Base-by-base conservation (phyloP, 1,140 invertebrate species). In the Pseudomyrmex cubaensis region DNA sequence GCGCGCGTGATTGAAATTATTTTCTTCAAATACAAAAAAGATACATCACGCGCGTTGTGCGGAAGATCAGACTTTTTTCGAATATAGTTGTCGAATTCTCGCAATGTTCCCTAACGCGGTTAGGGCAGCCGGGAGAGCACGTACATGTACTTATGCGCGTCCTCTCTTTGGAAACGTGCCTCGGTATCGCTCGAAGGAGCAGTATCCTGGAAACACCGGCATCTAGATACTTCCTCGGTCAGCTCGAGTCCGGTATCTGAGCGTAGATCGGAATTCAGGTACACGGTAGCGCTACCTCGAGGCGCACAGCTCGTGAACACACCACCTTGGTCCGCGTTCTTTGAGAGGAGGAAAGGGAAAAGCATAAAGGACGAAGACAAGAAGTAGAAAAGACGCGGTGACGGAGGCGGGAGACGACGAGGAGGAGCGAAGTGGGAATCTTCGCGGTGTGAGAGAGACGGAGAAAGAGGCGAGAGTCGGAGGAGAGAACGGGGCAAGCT, bases 251-350 rank as follows among this genome's bases (percentile, higher is more conserved):
- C 87, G 89, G 89, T 93, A 94, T 93, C 93, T 91, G 86, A 89
- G 90, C 90, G 92, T 92, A 94, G 93, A 94, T 94, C 93, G 93
- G 93, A 94, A 94, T 94, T 94, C 93, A 93, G 93, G 92, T 94
- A 94, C 92, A 93, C 93, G 93, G 93, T 93, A 93, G 92, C 92
- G 92, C 90, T 93, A 93, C 92, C 93, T 93, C 87, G 87, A 92
- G 91, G 92, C 92, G 83, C 87, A 85, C 88, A 90, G 90, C 91
- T 92, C 91, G 91, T 91, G 92, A 92, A 93, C 91, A 93, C 92
- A 92, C 91, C 91, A 92, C 89, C 91, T 90, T 87, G 82, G 84
- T 87, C 46, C 86, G 25, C 56, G 50, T 44, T 20, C 35, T 35
- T 35, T 1, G 35, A 35, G 48, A 50, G 25, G 59, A 44, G 57